These are phyloP conservation scores for Symphodus melops DNA, from an alignment of 2,113 vertebrate species.

Conservation along the genomic window DNA sequence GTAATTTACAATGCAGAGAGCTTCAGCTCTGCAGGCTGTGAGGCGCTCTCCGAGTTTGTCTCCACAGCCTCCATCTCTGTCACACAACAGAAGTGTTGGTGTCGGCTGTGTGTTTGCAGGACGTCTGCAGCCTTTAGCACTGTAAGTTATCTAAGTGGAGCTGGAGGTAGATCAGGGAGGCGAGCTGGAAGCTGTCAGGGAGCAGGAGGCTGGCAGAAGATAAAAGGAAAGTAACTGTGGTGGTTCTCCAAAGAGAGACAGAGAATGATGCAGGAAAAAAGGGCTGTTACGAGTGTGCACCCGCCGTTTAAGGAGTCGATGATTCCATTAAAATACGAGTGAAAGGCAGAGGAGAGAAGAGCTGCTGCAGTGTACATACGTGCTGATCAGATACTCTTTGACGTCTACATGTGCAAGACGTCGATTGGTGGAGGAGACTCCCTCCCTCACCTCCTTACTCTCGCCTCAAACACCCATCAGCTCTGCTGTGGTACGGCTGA, in stretches of 20 bases:
- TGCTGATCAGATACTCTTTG: too few species aligned
- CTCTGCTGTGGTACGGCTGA: constrained; percentile 37
- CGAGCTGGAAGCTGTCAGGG: constrained; percentile 28
- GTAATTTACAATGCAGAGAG: constrained; percentile 3
- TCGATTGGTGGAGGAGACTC: constrained; percentile 40
- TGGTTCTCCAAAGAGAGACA: constrained; percentile 15
- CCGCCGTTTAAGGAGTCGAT: constrained; percentile 10
- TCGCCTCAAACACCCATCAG: constrained; percentile 19
- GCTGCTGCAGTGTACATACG: too few species aligned
- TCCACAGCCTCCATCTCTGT: constrained; percentile 10
- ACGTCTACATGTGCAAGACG: too few species aligned
- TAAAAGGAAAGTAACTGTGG: constrained; percentile 52
- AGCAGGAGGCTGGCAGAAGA: constrained; percentile 50
- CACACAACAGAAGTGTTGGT: constrained; percentile 28
- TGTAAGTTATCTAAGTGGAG: constrained; percentile 38
- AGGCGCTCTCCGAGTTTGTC: not conserved
- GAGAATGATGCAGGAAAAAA: not conserved
- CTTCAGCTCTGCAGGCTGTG: not conserved
- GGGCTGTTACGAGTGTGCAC: constrained; percentile 5
- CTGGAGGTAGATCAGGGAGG: constrained; percentile 16
- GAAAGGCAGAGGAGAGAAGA: not conserved
- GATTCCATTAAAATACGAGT: constrained; percentile 17
- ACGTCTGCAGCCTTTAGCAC: constrained; percentile 24
- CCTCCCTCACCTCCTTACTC: constrained; percentile 13
- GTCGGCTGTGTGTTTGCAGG: constrained; percentile 24